Base-by-base conservation (phyloP, 2,888 invertebrate species). In the Timema cristinae region DNA sequence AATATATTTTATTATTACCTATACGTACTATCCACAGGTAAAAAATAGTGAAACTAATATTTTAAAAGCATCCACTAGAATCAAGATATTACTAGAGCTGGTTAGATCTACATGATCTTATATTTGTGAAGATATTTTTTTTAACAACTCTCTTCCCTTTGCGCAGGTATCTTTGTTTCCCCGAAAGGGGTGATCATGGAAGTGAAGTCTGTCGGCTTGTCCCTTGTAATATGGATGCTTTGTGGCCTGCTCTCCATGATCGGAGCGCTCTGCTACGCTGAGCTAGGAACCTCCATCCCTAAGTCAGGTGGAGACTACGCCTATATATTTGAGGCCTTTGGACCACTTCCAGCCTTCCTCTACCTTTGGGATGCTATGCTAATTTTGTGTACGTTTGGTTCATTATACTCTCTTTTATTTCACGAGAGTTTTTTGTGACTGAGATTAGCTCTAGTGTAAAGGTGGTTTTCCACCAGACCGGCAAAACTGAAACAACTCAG, bases 281-380 rank as follows among this genome's bases (percentile, higher is more conserved):
- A 99, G 86, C 84, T 99, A 74, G 98, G 92, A 79, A 92, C 92
- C 16, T 86, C 90, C 32, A 91, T 98, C 79, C 93, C 95, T 6
- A 93, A 95, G 80, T 97, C 96, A 73, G 98, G 98, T 47, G 98
- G 97, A 2, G 98, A 98, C 84, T 98, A 98, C 82, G 96, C 97
- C 52, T 98, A 98, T 79, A 97, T 98, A 75, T 88, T 90, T 79
- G 92, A 96, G 82, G 94, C 97, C 1, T 98, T 91, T 80, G 98
- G 98, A 49, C 88, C 92, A 2, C 82, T 98, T 72, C 95, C 95
- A 15, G 94, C 97, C 0, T 98, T 98, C 82, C 85, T 99, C 13
- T 98, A 95, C 81, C 85, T 98, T 13, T 98, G 98, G 98, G 95
- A 95, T 80, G 96, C 97, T n/a, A 92, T 95, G 84, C 86, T 97